These are phyloP conservation scores for Catharus fuscescens DNA, from an alignment of 2,113 vertebrate species.

Conservation along the genomic window DNA sequence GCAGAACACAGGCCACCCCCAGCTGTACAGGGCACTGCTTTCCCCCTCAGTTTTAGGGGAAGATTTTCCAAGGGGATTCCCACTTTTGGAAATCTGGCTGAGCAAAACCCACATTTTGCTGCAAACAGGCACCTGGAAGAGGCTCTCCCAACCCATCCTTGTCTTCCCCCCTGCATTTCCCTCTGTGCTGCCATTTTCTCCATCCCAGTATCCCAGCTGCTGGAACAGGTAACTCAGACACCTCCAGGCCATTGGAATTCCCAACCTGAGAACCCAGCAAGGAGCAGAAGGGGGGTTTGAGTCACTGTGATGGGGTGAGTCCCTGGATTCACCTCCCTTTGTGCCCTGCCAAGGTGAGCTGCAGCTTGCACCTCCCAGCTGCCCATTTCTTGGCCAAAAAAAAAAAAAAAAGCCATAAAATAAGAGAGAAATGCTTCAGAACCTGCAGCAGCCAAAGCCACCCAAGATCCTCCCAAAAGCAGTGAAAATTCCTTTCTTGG, in stretches of 20 bases:
- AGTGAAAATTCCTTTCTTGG: not conserved
- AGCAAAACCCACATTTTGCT: not conserved
- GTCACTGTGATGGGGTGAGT: not conserved
- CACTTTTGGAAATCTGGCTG: not conserved
- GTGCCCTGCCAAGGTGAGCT: not conserved
- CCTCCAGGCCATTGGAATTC: fast-evolving
- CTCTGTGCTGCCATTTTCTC: not conserved
- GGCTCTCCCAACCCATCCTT: not conserved
- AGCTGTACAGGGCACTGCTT: fast-evolving
- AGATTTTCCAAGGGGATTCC: not conserved
- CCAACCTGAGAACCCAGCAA: not conserved
- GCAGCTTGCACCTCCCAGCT: not conserved
- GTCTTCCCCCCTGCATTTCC: not conserved
- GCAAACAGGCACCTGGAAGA: not conserved
- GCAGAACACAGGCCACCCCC: not conserved
- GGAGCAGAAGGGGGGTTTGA: fast-evolving
- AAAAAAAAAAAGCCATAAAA: not conserved
- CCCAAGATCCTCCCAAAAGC: fast-evolving
- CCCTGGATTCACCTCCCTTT: not conserved
- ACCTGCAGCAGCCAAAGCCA: not conserved
- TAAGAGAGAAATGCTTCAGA: not conserved
- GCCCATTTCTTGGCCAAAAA: not conserved
- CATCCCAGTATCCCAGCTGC: not conserved
- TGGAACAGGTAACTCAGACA: not conserved
- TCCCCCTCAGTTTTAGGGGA: not conserved